These are phyloP conservation scores for Sebastes miniatus DNA, from an alignment of 2,797 vertebrate species.

Conservation along the genomic window DNA sequence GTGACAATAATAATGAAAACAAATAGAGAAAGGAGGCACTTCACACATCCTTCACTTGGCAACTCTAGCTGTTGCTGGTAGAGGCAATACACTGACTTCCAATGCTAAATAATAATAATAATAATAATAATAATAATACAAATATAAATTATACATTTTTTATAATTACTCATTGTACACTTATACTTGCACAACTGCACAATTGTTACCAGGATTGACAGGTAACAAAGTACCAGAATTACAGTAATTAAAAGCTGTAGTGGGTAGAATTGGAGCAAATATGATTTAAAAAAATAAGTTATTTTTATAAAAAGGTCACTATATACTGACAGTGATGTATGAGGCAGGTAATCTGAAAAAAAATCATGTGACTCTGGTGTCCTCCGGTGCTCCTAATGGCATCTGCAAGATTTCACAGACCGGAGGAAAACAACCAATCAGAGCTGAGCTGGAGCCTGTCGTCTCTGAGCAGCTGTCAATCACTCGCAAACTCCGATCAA, in stretches of 20 bases:
- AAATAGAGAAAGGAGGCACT: slow-evolving; percentile 34
- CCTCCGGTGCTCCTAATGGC: too few species aligned
- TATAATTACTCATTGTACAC: not conserved
- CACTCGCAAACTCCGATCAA: too few species aligned
- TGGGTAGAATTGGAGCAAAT: too few species aligned
- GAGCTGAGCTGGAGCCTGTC: too few species aligned
- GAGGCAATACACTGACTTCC: not conserved
- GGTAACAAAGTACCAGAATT: not conserved
- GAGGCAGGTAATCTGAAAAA: too few species aligned
- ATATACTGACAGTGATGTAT: too few species aligned
- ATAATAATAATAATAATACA: not conserved
- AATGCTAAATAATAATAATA: not conserved
- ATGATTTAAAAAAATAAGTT: too few species aligned
- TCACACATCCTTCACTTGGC: not conserved
- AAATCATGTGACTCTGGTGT: too few species aligned
- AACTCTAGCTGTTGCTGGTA: slow-evolving; percentile 6
- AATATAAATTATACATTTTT: not conserved
- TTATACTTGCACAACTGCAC: not conserved
- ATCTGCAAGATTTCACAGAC: too few species aligned
- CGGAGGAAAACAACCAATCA: too few species aligned
- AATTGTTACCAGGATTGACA: not conserved
- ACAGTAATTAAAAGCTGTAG: not conserved
- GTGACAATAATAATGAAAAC: slow-evolving; percentile 53
- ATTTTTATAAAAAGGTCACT: too few species aligned
- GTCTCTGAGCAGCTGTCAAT: too few species aligned